Evolutionary conservation across 1,140 invertebrate species (phyloP).

Genomic region (Hyphantria cunea): DNA sequence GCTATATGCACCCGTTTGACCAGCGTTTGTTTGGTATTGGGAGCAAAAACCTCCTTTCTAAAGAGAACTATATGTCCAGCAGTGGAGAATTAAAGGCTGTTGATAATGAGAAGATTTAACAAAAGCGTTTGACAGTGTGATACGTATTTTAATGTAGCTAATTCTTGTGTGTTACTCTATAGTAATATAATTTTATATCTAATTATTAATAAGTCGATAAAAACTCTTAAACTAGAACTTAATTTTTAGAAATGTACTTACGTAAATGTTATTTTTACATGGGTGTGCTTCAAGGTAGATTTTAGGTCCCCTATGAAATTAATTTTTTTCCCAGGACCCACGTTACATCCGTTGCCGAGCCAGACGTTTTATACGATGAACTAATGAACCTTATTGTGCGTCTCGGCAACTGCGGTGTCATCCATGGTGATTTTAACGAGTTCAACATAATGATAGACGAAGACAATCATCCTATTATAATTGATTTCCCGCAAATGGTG

Average conservation of each 20-base stretch:
- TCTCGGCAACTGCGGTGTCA: conserved; percentile 96
- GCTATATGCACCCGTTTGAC: too few species aligned
- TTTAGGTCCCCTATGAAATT: conserved; percentile 1
- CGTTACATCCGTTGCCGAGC: conserved; percentile 89
- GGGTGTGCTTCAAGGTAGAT: not conserved
- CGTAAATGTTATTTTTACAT: not conserved
- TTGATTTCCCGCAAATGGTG: conserved; percentile 99
- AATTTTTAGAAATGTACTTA: not conserved
- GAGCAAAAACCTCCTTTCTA: too few species aligned
- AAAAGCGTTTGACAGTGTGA: too few species aligned
- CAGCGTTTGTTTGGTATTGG: too few species aligned
- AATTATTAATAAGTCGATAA: too few species aligned
- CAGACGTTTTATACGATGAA: conserved; percentile 94
- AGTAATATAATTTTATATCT: too few species aligned
- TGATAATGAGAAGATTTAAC: too few species aligned
- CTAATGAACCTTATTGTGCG: conserved; percentile 97
- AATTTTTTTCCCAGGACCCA: conserved; percentile 85
- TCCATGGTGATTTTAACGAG: conserved; percentile 99
- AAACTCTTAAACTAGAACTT: too few species aligned
- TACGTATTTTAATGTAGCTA: too few species aligned
- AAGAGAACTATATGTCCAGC: too few species aligned
- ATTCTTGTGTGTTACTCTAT: too few species aligned
- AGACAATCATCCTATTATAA: conserved; percentile 92
- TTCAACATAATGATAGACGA: conserved; percentile 97
- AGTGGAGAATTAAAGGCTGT: too few species aligned